Evolutionary conservation across 2,888 invertebrate genomes (phyloP), one percentile per base, ranked within the genome.

Genomic region (Mamestra brassicae): DNA sequence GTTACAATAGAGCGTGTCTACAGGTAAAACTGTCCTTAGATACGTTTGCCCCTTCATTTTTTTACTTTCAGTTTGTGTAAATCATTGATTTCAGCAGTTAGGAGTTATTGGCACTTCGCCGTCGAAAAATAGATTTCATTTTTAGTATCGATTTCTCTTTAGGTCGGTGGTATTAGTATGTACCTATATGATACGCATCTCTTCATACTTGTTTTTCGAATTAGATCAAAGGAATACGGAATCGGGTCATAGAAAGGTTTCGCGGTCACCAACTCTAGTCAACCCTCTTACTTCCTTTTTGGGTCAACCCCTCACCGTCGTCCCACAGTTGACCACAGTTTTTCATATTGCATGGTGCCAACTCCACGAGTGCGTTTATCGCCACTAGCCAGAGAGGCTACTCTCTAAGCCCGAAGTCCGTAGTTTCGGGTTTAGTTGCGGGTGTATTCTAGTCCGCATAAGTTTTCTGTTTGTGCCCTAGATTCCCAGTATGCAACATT

Each of bases 401-500:
- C 26, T 26, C 26, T 26, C 26, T 26, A 26, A 26, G 26, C 26
- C 26, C 26, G 26, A 26, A 26, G 26, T 26, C 26, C 26, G 26
- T 26, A 26, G 26, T 26, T 26, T 26, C 26, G 26, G 26, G 26
- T 26, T 26, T 26, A 26, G 26, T 26, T 26, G 26, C 26, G 26
- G 26, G 26, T 1, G 26, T 26, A 26, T 26, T 26, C 26, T 26
- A 26, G 26, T 26, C 26, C 26, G 26, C 26, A 26, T 5, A 15
- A 55, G 13, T 17, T 45, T 13, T 80, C 26, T 36, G 36, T 63
- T 76, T 61, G 8, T 57, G 76, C 4, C 13, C 76, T 65, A 81
- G 36, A 81, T 66, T 57, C 11, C 7, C 55, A 57, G 52, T 62
- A 64, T 65, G 60, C 84, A 80, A 68, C 47, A 55, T 83, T 57